Evolutionary conservation across 2,888 invertebrate genomes (phyloP), one percentile per base, ranked within the genome.

Genomic region (Lottia gigantea): DNA sequence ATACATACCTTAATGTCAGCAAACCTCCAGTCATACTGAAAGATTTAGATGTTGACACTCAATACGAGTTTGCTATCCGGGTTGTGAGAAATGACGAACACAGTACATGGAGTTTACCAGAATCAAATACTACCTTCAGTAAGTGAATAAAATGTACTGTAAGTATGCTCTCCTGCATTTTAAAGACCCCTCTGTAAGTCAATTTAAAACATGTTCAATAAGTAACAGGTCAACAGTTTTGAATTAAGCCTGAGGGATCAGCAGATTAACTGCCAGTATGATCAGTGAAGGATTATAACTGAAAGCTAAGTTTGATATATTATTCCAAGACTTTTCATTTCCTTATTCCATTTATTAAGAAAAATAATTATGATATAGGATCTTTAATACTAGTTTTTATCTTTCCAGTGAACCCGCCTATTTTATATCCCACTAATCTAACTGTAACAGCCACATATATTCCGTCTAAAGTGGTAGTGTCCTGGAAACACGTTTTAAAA

Each of bases 31-130:
- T 55, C 23, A 65, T 64, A 40, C 62, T 70, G 23, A 61, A 67
- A 62, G 70, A 70, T 14, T 70, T 77, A 19, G 64, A 70, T 16
- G 68, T 68, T 12, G 67, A 68, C 4, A 77, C 74, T 16, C 55
- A 63, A 16, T 75, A 75, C 46, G 76, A 77, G 67, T 68, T 75
- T 31, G 71, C 75, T 6, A 71, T 77, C 49, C 64, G 68, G 46
- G 66, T 70, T 12, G 62, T 68, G 4, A 63, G 71, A 61, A 70
- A 72, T 14, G 69, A 19, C 8, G 67, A 70, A n/a, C 64, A 71
- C 23, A 77, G 74, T 11, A 64, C 62, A 19, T 77, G 75, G 76
- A 75, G 74, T 62, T 40, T 75, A 16, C 71, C 76, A 31, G 71
- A 71, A 46, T 74, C 72, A 3, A 74, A 75, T 62, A 72, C 73